phyloP scores from a whole-genome alignment of 2,797 vertebrate species.

The Holocentrus rufus region DNA sequence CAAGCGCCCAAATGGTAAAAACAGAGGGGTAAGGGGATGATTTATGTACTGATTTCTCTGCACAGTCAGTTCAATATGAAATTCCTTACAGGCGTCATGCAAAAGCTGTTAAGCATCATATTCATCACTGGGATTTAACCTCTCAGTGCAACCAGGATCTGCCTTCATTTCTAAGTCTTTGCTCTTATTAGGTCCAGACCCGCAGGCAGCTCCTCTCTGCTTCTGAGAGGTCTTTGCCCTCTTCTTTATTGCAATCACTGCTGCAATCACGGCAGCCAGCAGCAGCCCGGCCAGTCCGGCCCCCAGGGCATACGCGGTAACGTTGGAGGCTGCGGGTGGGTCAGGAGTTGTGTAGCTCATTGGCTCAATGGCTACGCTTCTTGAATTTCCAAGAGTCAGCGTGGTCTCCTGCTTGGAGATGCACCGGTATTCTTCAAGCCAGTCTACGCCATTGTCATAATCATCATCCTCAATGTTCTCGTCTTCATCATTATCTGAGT shows the following conservation, averaged over 20 bases:
- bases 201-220: not conserved
- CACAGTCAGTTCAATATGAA: slow-evolving; percentile 11
- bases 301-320: slow-evolving; percentile 11
- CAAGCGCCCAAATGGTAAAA: not conserved
- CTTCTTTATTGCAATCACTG: slow-evolving; percentile 40
- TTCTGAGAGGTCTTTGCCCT: slow-evolving; percentile 10
- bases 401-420: slow-evolving; percentile 63
- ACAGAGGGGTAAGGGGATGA: not conserved
- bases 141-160: slow-evolving; percentile 33
- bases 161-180: not conserved
- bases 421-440: slow-evolving; percentile 48
- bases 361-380: not conserved
- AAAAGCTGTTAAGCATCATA: slow-evolving; percentile 5
- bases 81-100: not conserved
- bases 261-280: slow-evolving; percentile 33
- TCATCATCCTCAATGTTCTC: not conserved
- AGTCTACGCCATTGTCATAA: fast-evolving
- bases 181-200: not conserved
- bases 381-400: not conserved
- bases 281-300: slow-evolving; percentile 48
- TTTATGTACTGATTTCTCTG: slow-evolving; percentile 6
- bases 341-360: not conserved
- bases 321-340: fast-evolving
- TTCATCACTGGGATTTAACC: slow-evolving; percentile 23
- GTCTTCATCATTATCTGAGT: not conserved